phyloP scores from a whole-genome alignment of 2,797 vertebrate genomes.

The Thunnus albacares region DNA sequence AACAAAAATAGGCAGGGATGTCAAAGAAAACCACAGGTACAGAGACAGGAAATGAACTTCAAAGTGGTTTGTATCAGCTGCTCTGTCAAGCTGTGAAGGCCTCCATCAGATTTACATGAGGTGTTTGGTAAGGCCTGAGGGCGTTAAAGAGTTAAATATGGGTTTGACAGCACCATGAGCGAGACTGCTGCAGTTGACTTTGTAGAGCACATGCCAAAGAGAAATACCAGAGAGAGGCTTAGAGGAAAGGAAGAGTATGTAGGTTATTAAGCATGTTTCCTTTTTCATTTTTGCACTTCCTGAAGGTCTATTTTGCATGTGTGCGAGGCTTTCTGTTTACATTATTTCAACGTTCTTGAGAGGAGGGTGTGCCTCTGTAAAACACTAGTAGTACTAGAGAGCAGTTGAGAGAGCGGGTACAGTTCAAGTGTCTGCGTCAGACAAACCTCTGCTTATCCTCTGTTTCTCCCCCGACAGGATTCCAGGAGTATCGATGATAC shows the following conservation, averaged over 20 bases:
- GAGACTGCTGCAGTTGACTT: slow-evolving; percentile 2
- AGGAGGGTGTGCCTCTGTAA: slow-evolving; percentile 27
- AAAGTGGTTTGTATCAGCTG: slow-evolving; percentile 2
- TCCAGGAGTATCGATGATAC: slow-evolving; percentile 95
- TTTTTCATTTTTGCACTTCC: slow-evolving; percentile 47
- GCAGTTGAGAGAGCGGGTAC: not conserved
- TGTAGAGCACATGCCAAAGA: slow-evolving; percentile 6
- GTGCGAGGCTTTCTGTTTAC: not conserved
- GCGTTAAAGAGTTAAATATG: slow-evolving; percentile 35
- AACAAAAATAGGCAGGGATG: not conserved
- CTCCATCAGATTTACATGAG: slow-evolving; percentile 35
- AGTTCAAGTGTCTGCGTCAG: slow-evolving; percentile 20
- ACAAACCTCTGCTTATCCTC: slow-evolving; percentile 88
- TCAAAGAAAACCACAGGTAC: slow-evolving; percentile 44
- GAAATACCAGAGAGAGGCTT: slow-evolving; percentile 18
- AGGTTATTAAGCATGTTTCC: slow-evolving; percentile 3
- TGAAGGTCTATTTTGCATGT: slow-evolving; percentile 29
- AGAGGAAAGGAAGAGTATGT: not conserved
- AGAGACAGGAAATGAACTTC: slow-evolving; percentile 54
- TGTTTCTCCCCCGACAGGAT: slow-evolving; percentile 91
- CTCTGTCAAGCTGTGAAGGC: slow-evolving; percentile 24
- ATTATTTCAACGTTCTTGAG: not conserved
- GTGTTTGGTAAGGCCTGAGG: slow-evolving; percentile 34
- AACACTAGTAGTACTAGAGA: not conserved
- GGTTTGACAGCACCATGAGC: slow-evolving; percentile 36